Base-by-base conservation (phyloP, 2,888 invertebrate species). In the Apomyelois bistriatella region DNA sequence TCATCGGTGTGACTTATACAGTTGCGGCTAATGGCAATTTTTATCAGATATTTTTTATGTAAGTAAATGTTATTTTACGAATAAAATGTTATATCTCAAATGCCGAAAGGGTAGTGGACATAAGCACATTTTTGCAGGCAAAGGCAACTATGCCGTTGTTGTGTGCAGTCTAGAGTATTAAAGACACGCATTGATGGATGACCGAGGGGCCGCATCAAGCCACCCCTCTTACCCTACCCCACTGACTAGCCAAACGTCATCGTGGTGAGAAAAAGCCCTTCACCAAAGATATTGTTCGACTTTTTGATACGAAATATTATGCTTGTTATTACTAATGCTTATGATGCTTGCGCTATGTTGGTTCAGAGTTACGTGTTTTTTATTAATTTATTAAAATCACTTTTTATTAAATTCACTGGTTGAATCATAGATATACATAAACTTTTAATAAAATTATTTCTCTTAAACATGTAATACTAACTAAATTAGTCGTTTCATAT, bases 151-250 rank as follows among this genome's bases (percentile, higher is more conserved):
- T 17, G 53, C 46, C n/a, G n/a, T n/a, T 43, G 54, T 53, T 53
- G 47, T 53, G 37, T 41, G 40, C 8, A 41, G 12, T 51, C 41
- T 30, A 16, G 37, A 15, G 30, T 49, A 49, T 37, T 36, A 40
- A 30, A 38, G 30, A 32, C 30, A 50, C 49, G 22, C 51, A 52
- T 61, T 65, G 63, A 68, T 66, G 61, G 62, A 66, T 67, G 61
- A 63, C 60, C 58, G 55, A 54, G 49, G 57, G 57, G 52, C 48
- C 54, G 61, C 55, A 53, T 58, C 58, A 57, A 35, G 49, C 47
- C 57, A 50, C 54, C 46, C 57, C 43, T 38, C 53, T 37, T 38
- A 4, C 36, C 36, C 12, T n/a, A 37, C 38, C 38, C 15, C 38
- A 38, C 12, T 38, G 38, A 38, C 43, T 43, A 36, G 10, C 51